These are phyloP conservation scores for Tipula lateralis DNA, from an alignment of 2,888 invertebrate genomes.

Conservation along the genomic window DNA sequence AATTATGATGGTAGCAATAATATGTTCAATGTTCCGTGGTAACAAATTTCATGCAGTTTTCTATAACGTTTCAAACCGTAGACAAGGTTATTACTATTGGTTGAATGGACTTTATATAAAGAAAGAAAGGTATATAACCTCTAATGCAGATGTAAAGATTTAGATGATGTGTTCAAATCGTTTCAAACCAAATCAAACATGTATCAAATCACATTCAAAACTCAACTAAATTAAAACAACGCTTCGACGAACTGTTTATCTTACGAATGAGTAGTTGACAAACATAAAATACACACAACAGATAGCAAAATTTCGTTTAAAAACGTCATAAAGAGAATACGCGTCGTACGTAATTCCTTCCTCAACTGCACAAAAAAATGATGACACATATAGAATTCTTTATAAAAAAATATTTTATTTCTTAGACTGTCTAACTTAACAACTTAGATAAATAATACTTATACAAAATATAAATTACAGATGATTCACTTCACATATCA, in stretches of 20 bases:
- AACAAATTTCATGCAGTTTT: no score
- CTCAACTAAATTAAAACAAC: not conserved
- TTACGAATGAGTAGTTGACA: no score
- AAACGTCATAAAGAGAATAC: not conserved
- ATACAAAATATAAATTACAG: not conserved
- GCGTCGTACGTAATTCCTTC: not conserved
- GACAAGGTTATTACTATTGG: no score
- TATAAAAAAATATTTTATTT: constrained; percentile 26
- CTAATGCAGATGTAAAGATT: no score
- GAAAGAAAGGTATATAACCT: no score
- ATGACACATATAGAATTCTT: not conserved
- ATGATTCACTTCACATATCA: not conserved
- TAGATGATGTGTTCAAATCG: no score
- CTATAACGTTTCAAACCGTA: no score
- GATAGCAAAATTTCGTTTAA: not conserved
- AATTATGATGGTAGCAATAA: no score
- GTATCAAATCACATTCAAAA: not conserved
- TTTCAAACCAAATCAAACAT: not conserved
- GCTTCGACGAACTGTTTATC: no score
- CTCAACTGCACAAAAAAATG: not conserved
- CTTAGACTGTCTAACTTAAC: not conserved
- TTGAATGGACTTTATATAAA: no score
- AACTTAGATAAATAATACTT: not conserved
- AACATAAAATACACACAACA: no score
- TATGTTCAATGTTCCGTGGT: no score